Percentiles rank a stretch among this genome's conserved stretches.
Evolutionary conservation across 2,113 vertebrate species (phyloP).

Genomic region (Urocolius indicus): DNA sequence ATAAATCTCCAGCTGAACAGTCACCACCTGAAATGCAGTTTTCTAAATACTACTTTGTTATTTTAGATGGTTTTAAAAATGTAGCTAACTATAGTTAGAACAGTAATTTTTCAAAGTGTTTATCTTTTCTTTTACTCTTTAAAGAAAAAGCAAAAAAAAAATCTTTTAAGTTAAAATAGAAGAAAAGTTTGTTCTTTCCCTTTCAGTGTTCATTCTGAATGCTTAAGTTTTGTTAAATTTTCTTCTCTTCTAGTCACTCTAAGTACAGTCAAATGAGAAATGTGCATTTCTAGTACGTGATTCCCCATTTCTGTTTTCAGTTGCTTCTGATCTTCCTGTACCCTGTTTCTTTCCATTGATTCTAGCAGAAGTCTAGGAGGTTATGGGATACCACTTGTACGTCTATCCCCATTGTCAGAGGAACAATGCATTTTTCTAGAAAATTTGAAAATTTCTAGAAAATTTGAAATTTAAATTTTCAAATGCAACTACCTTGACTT

Average conservation of each 20-base stretch:
- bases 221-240: background rate
- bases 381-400: background rate
- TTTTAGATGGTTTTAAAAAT: background rate
- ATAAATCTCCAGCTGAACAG: background rate
- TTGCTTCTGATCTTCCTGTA: background rate
- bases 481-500: background rate
- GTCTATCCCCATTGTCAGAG: background rate
- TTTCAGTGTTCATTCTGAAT: background rate
- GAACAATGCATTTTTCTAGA: background rate
- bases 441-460: background rate
- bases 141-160: background rate
- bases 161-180: background rate
- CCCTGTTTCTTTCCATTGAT: background rate
- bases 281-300: rapidly evolving
- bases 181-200: background rate
- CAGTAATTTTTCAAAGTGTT: background rate
- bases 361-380: background rate
- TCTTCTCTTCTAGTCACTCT: background rate
- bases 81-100: background rate
- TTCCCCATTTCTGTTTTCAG: background rate
- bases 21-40: background rate
- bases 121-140: background rate
- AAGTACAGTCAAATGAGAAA: background rate
- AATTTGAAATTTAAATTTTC: background rate
- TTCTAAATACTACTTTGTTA: background rate